These are phyloP conservation scores for Rhagium mordax DNA, from an alignment of 2,888 invertebrate species.

Conservation along the genomic window DNA sequence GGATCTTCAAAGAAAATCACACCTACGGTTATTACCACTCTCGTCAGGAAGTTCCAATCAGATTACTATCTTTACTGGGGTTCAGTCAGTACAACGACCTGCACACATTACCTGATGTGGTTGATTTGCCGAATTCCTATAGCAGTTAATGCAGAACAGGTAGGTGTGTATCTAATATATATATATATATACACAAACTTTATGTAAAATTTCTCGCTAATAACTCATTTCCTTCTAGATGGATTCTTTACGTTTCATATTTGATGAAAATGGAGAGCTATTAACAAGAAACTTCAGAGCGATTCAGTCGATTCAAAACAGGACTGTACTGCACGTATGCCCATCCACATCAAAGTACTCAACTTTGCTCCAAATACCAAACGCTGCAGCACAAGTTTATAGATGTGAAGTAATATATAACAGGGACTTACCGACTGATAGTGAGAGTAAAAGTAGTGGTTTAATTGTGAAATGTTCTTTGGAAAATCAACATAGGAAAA, in stretches of 20 bases:
- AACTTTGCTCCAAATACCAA: constrained; percentile 67
- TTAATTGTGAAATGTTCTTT: neutral
- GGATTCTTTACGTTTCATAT: constrained; percentile 73
- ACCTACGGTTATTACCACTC: constrained; percentile 62
- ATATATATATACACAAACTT: no score
- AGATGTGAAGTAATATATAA: constrained; percentile 34
- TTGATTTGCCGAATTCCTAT: constrained; percentile 75
- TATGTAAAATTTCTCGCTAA: no score
- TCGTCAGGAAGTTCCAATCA: constrained; percentile 74
- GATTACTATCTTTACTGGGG: constrained; percentile 81
- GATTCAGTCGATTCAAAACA: constrained; percentile 68
- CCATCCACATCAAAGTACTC: constrained; percentile 73
- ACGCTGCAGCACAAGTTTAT: constrained; percentile 37
- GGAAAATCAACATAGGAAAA: neutral
- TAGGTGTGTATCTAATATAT: constrained; percentile 55
- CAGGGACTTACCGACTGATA: neutral
- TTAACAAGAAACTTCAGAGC: constrained; percentile 73
- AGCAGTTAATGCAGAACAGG: constrained; percentile 75
- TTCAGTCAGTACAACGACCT: constrained; percentile 69
- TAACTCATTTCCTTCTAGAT: constrained; percentile 67
- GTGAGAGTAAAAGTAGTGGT: neutral
- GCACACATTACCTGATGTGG: constrained; percentile 74
- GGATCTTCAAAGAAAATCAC: constrained; percentile 71
- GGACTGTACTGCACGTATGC: constrained; percentile 73
- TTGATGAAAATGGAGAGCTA: constrained; percentile 69